Evolutionary conservation across 2,113 vertebrate genomes (phyloP), one percentile per base, ranked within the genome.

Genomic region (Elephas maximus): DNA sequence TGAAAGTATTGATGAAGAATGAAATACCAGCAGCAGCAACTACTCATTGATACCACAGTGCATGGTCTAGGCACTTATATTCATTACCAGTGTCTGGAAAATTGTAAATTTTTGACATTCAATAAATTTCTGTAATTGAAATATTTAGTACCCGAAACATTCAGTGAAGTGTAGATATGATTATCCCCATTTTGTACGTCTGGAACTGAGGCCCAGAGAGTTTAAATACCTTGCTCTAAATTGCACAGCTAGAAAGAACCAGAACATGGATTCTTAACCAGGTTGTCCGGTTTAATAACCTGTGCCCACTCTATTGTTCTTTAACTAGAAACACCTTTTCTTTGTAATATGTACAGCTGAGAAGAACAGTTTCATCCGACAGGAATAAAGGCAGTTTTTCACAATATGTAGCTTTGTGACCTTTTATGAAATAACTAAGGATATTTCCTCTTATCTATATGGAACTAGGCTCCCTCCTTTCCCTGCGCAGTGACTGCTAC

Each of bases 391-490:
- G 41, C 45, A n/a, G 21, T 51, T 87, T 94, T 78, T 48, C 11
- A 33, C 67, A 51, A 30, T 37, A 4, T 23, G 12, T 23, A 8
- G 23, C 48, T 65, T 48, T 41, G 26, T 24, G 57, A 67, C 41
- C 69, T 79, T 96, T 95, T 51, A 24, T 51, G 48, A 94, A 90
- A 33, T 26, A 53, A 60, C 30, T 24, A 23, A 53, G 44, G 44
- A 26, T 57, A 6, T 82, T 60, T 85, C 37, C 44, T 67, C 37
- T 86, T 15, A 41, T 73, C 60, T 57, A 15, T 91, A 80, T 85
- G 48, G 67, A 97, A 26, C 65, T 90, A 81, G 82, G 71, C 73
- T 92, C 95, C 30, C n/a, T 85, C 53, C 63, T 96, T 65, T 88
- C 57, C 78, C 86, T 85, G 77, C 90, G 77, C 88, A 28, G 0